phyloP scores from a whole-genome alignment of 2,888 invertebrate genomes.

The Neelides folsomi region DNA sequence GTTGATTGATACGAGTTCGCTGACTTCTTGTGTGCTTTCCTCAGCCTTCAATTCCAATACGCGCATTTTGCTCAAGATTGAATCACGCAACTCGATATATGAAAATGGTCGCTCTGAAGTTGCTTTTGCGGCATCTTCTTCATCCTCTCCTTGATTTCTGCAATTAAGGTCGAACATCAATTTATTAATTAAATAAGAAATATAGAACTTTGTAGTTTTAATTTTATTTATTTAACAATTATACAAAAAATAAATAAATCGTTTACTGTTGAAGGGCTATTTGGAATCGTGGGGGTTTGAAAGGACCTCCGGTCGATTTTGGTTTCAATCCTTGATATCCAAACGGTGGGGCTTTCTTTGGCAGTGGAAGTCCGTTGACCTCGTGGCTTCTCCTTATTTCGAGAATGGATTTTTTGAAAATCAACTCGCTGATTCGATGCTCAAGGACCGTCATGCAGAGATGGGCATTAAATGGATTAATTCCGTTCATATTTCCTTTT shows the following conservation, averaged over 20 bases:
- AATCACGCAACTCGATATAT: constrained; percentile 3
- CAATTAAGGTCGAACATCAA: not conserved
- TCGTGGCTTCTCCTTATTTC: constrained; percentile 19
- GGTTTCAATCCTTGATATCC: constrained; percentile 9
- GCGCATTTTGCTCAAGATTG: too few relatives aligned
- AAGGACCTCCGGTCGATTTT: constrained; percentile 19
- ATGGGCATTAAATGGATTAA: constrained; percentile 21
- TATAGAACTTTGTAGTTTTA: too few relatives aligned
- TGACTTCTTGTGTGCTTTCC: too few relatives aligned
- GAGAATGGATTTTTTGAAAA: constrained; percentile 15
- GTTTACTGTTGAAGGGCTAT: constrained; percentile 17
- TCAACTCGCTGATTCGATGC: constrained; percentile 20
- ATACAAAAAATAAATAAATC: too few relatives aligned
- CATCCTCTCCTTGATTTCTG: constrained; percentile 19
- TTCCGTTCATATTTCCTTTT: constrained; percentile 21
- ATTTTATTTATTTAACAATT: too few relatives aligned
- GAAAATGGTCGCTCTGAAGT: constrained; percentile 18
- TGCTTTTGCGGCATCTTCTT: constrained; percentile 14
- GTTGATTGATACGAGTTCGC: too few relatives aligned
- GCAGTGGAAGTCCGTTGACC: constrained; percentile 12
- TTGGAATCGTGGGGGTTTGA: constrained; percentile 16
- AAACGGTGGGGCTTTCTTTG: constrained; percentile 13
- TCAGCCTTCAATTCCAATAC: too few relatives aligned
- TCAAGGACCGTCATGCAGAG: constrained; percentile 24
- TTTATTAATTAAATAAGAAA: not conserved